phyloP scores from a whole-genome alignment of 2,888 invertebrate genomes.

The Trichopria drosophilae region DNA sequence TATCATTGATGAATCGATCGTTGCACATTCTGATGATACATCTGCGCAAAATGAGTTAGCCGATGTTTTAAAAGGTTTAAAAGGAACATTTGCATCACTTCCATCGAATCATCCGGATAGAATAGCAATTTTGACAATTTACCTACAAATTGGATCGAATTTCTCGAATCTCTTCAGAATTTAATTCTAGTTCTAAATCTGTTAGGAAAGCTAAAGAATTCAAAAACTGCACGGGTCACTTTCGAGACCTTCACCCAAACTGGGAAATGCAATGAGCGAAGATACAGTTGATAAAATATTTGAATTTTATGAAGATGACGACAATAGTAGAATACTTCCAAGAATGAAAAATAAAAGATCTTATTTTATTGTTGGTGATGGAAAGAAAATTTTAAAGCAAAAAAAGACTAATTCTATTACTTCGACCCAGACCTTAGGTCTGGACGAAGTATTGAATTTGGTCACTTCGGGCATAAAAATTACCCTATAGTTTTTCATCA shows the following conservation, averaged over 20 bases:
- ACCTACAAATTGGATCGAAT: neutral
- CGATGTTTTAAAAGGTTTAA: constrained; percentile 1
- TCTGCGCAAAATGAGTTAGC: neutral
- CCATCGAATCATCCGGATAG: neutral
- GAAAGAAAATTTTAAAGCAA: neutral
- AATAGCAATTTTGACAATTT: constrained; percentile 1
- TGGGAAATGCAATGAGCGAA: neutral
- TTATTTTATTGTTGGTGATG: neutral
- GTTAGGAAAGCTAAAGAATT: constrained; percentile 1
- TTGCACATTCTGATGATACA: neutral
- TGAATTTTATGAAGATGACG: constrained; percentile 3
- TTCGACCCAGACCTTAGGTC: no score
- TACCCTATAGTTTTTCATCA: no score
- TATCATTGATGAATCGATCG: neutral
- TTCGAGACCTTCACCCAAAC: neutral
- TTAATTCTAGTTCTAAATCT: neutral
- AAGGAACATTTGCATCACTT: constrained; percentile 2
- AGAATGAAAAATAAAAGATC: neutral
- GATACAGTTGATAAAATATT: neutral
- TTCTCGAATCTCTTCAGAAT: neutral
- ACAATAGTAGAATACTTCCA: constrained; percentile 3
- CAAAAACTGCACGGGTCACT: neutral
- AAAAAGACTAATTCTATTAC: no score
- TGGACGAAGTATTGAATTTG: no score
- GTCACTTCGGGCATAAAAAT: no score